Evolutionary conservation across 2,113 vertebrate species (phyloP), one percentile per base, ranked within the genome.

Genomic region (Misgurnus mizolepis): DNA sequence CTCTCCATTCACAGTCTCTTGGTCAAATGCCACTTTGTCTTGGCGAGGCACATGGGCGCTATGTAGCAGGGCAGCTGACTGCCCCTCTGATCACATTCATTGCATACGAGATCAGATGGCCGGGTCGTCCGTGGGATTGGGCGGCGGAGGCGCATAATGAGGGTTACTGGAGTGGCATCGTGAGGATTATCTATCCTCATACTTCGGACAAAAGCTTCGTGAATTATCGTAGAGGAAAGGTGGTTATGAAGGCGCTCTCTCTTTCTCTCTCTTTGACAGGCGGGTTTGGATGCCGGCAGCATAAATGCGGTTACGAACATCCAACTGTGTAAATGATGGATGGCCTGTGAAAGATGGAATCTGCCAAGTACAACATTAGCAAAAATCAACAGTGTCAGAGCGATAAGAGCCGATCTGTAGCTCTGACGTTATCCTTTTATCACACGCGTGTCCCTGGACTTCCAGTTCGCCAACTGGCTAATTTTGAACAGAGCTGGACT

Each of bases 311-410:
- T 67, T 43, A 67, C 41, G 41, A 78, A 83, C 43, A 12, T 58
- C 75, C 67, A 72, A 65, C 62, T 74, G 76, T 61, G 67, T 78
- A 83, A 71, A 78, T 82, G 74, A 72, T 73, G 68, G 22, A 58
- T 47, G 68, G 76, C 74, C 55, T 65, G 55, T 56, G 49, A 45
- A 49, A 56, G 61, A 70, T 18, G 61, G 61, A 34, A 45, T 47
- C 79, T 80, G 79, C 79, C 79, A 80, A 80, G 62, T 80, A 74
- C 62, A 80, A 78, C 81, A 83, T 79, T 67, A 67, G 62, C 76
- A 49, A 79, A 73, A 78, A 73, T 73, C 78, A 82, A 82, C 62
- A 82, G 61, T 50, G 60, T 18, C 67, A 67, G 75, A 0, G 60
- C 12, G 79, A 80, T 80, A 67, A 72, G 49, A 67, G 70, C 4